Evolutionary conservation across 2,888 invertebrate genomes (phyloP), one percentile per base, ranked within the genome.

Genomic region (Drosophila imparisetae): DNA sequence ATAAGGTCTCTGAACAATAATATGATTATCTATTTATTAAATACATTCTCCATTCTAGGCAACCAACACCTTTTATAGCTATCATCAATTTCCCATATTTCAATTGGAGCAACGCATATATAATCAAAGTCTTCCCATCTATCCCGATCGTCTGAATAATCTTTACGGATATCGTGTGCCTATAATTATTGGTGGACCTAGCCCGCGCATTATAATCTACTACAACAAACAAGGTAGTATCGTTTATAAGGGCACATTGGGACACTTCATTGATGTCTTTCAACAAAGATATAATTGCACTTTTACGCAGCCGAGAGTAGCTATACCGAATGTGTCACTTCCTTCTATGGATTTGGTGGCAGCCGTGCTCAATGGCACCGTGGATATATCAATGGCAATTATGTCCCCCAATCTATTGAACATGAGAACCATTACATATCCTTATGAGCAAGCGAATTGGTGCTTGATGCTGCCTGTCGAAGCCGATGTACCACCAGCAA

Each of bases 401-500:
- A 83, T 81, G 0, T 83, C 72, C 48, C 81, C 88, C 0, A 21
- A 54, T 0, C 64, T 7, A 0, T 11, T 81, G 8, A 76, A 83
- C 0, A 13, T 81, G 2, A 27, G 40, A 0, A 82, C 85, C 1
- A 89, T 60, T 8, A 73, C 83, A 0, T 92, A 92, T 64, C 90
- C 91, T 0, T 91, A 78, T n/a, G 91, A 92, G 48, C 69, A 67
- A 21, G 1, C 81, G 52, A 76, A 86, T 30, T 87, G 82, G 83
- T 91, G 91, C 29, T n/a, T 91, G 1, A 84, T 91, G 89, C 42
- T 91, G 29, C 92, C 92, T 0, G 63, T 92, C 6, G 92, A 92
- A 65, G 54, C 90, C 0, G 83, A 87, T 61, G 78, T 91, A 4
- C 90, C 92, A 0, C 77, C 68, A 11, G 68, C 81, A 4, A 77